These are phyloP conservation scores for Macrocentrus cingulum DNA, from an alignment of 1,140 invertebrate genomes.

Conservation along the genomic window DNA sequence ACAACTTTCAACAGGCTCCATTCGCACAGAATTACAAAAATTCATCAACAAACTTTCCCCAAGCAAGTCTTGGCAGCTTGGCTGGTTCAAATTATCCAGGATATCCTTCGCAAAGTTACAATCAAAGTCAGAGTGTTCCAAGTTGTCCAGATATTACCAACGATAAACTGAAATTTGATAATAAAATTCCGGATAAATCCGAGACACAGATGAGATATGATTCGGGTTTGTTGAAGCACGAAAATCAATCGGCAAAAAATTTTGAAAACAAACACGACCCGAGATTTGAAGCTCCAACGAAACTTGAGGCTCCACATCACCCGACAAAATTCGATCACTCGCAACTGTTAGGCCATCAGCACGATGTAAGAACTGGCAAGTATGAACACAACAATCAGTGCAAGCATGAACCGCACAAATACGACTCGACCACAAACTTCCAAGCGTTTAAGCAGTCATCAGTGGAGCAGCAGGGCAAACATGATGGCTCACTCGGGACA, in stretches of 20 bases:
- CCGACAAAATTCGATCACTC: constrained; percentile 36
- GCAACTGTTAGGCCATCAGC: constrained; percentile 35
- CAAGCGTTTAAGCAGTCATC: constrained; percentile 27
- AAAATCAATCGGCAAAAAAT: constrained; percentile 26
- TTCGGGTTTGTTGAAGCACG: constrained; percentile 16
- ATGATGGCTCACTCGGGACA: constrained; percentile 26
- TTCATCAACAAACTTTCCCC: constrained; percentile 30
- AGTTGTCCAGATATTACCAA: constrained; percentile 19
- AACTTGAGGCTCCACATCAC: constrained; percentile 31
- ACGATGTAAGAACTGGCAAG: constrained; percentile 29
- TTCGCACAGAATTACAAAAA: constrained; percentile 36
- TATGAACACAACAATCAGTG: constrained; percentile 40
- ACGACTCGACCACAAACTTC: constrained; percentile 22
- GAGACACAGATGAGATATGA: constrained; percentile 33
- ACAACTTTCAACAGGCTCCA: constrained; percentile 34
- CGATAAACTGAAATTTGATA: constrained; percentile 2
- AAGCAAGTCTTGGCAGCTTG: constrained; percentile 21
- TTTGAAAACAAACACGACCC: constrained; percentile 18
- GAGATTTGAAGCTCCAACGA: constrained; percentile 25
- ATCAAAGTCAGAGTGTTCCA: constrained; percentile 36
- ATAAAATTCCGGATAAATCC: constrained; percentile 27
- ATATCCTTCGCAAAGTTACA: constrained; percentile 35
- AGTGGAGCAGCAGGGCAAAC: constrained; percentile 27
- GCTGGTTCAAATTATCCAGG: constrained; percentile 30
- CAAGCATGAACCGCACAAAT: constrained; percentile 36